A percentile compares a stretch with the other conserved stretches of the same genome.
Evolutionary conservation across 1,140 invertebrate species (phyloP).

Genomic region (Samia ricini): DNA sequence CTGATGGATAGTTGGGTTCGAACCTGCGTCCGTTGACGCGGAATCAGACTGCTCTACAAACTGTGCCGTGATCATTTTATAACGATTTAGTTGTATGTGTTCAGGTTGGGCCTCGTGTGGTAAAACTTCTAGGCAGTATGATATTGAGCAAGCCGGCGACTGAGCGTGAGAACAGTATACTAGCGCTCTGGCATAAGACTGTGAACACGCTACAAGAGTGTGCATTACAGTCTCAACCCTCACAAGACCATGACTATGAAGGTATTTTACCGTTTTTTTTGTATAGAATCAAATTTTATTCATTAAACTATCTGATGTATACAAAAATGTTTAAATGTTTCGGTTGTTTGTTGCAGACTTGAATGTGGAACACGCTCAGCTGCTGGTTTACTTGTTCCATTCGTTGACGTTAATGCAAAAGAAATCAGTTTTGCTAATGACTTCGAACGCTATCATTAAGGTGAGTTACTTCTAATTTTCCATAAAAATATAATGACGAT

Average conservation of each 20-base stretch:
- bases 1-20: too few species aligned
- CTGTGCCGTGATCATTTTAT: too few species aligned
- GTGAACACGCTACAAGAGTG: constrained; percentile 92
- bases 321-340: background rate
- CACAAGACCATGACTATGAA: constrained; percentile 82
- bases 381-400: constrained; percentile 96
- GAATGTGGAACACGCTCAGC: constrained; percentile 97
- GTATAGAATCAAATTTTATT: background rate
- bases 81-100: background rate
- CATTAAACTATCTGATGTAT: background rate
- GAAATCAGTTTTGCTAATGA: constrained; percentile 92
- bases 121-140: constrained; percentile 86
- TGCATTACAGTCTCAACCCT: constrained; percentile 80
- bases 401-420: constrained; percentile 97
- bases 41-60: too few species aligned
- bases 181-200: constrained; percentile 93
- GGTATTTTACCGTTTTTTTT: constrained; percentile 66
- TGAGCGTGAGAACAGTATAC: constrained; percentile 92
- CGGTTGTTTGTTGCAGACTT: constrained; percentile 82
- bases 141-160: constrained; percentile 88
- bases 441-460: constrained; percentile 79
- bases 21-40: too few species aligned
- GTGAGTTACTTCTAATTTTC: constrained; percentile 30
- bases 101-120: constrained; percentile 91
- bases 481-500: background rate